Evolutionary conservation across 2,797 vertebrate genomes (phyloP), one percentile per base, ranked within the genome.

Genomic region (Macroramphosus scolopax): DNA sequence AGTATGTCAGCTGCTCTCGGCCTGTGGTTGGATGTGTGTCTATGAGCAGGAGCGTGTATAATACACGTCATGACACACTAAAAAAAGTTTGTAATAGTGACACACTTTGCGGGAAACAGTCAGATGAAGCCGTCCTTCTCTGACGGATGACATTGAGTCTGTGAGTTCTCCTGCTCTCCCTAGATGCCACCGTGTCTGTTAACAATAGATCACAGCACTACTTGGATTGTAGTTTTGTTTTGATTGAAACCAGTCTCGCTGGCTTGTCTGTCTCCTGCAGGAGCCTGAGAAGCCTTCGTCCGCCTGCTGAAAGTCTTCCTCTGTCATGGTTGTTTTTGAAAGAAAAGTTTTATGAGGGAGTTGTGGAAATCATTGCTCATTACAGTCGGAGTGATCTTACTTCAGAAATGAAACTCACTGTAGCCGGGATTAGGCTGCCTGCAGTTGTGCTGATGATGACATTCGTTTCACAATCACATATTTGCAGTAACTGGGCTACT

Each of bases 171-270:
- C 22, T 16, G 42, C 24, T 62, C 6, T 11, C 40, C 42, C 39
- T 43, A 35, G 54, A 74, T 63, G 71, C 58, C 74, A 57, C 56
- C 44, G 6, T 30, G 38, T 66, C 20, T 69, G 53, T 66, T 66
- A 68, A 74, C 48, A 61, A 49, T 13, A 61, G 64, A 54, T 63
- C 43, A 41, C 2, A 52, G 36, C 44, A 3, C 62, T 13, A 57
- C 57, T 51, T 31, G 56, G 51, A 39, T 66, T 25, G 54, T 60
- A 66, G 29, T 52, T 67, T 62, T 81, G 72, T 80, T 82, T 68
- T 74, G 74, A 81, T 75, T 80, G 59, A 70, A 81, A 80, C 68
- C 59, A 69, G 72, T 69, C 70, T 75, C 1, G 6, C 69, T 68
- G 51, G 52, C 63, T 62, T 50, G 54, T 71, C 68, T 52, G 51